These are phyloP conservation scores for Lepus americanus DNA, from an alignment of 2,113 vertebrate genomes.

Conservation along the genomic window DNA sequence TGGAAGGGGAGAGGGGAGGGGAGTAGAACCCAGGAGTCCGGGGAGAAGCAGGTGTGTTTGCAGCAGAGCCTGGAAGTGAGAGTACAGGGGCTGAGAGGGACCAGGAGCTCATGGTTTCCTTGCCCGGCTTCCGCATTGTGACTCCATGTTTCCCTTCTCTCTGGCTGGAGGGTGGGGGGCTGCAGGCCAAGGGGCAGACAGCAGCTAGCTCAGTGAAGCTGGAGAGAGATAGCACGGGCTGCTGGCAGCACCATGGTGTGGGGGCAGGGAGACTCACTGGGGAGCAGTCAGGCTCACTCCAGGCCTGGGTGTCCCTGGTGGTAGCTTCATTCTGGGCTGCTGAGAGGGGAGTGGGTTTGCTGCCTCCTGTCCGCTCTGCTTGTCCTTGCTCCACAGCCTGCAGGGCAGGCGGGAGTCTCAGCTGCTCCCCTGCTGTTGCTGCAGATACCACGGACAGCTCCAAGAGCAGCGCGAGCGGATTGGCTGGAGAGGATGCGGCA, in stretches of 20 bases:
- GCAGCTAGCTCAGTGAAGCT: background rate
- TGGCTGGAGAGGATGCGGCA: background rate
- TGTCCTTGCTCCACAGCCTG: background rate
- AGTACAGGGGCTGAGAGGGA: background rate
- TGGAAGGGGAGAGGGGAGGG: background rate
- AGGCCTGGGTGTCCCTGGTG: background rate
- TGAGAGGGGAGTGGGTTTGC: background rate
- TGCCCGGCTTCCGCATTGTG: background rate
- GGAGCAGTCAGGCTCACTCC: too few species aligned
- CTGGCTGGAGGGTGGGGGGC: background rate
- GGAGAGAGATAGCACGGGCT: background rate
- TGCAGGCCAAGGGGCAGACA: background rate
- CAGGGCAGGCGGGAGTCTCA: background rate
- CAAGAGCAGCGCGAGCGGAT: background rate
- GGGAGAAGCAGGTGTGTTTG: background rate
- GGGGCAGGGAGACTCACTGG: background rate
- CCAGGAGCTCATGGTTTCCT: background rate
- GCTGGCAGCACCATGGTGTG: background rate
- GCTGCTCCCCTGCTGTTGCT: background rate
- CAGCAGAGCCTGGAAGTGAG: background rate
- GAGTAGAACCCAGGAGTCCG: background rate
- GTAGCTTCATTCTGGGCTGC: background rate
- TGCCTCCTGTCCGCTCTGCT: background rate
- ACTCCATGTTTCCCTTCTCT: background rate
- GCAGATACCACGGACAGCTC: background rate